Base-by-base conservation (phyloP, 2,113 vertebrate genomes). In the Pollimyrus isidori region DNA sequence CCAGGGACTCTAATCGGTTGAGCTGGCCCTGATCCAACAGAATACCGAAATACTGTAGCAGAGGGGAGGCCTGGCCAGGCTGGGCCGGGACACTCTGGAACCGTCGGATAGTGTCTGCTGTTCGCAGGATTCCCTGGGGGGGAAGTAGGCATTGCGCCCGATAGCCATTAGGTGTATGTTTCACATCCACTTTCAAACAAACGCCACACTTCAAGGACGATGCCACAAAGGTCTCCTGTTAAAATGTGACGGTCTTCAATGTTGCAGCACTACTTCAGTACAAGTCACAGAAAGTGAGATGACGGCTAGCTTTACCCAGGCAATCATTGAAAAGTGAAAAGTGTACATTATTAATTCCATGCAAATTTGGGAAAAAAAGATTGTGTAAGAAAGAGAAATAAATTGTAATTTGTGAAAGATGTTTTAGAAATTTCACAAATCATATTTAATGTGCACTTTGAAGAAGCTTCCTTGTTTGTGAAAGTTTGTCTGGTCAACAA, bases 1-100 rank as follows among this genome's bases (percentile, higher is more conserved):
- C 98, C 92, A 98, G 92, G 73, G 98, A 98, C 90, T 99, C 98
- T 91, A 97, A 96, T 90, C 97, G 97, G 94, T 97, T 98, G 86
- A 98, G 96, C 92, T 98, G 97, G 26, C 97, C 97, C 92, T 97
- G 97, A 91, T 98, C 97, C 91, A 99, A 94, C 76, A 98, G 95
- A 93, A 98, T 97, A 83, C 98, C 97, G 80, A 98, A 98, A 93
- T 98, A 98, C 94, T 98, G 97, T 62, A 98, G 94, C 91, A 98
- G 93, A 0, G 98, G 97, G 52, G 98, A 98, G 35, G 97, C 96
- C 94, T 97, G 97, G 1, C 97, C 97, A 1, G 97, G 96, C 89
- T 97, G 97, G 73, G 96, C 95, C 0, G 97, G 97, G 17, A 97
- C 97, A 10, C 95, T 97, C 96, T 98, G 98, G 90, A 98, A 97